Percentiles rank a stretch among this genome's conserved stretches.
These are phyloP conservation scores for Ceratina australensis DNA, from an alignment of 1,140 invertebrate genomes.

Conservation along the genomic window DNA sequence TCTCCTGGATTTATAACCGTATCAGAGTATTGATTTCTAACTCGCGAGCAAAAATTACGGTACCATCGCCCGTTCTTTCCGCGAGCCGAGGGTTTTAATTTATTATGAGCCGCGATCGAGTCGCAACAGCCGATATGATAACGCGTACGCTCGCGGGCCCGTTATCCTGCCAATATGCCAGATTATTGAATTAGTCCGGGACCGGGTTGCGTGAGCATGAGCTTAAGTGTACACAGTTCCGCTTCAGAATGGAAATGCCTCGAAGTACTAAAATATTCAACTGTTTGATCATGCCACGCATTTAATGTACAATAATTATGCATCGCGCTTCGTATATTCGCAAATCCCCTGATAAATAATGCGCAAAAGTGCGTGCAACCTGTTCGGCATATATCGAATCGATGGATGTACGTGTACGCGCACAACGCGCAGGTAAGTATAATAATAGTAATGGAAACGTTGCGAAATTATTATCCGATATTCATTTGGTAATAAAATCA, in stretches of 20 bases:
- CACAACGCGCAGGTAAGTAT: too few relatives aligned
- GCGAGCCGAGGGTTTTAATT: constrained; percentile 12
- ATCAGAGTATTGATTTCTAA: constrained; percentile 50
- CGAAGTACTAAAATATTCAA: background rate
- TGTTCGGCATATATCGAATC: too few relatives aligned
- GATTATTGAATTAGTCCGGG: constrained; percentile 5
- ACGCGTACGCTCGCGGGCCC: background rate
- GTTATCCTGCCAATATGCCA: background rate
- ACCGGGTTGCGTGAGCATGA: background rate
- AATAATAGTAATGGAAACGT: too few relatives aligned
- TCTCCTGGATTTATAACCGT: constrained; percentile 42
- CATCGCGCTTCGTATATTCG: too few relatives aligned
- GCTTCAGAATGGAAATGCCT: background rate
- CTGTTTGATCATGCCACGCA: background rate
- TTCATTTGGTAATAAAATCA: too few relatives aligned
- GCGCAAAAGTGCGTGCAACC: too few relatives aligned
- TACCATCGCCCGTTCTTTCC: constrained; percentile 2
- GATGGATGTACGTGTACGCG: too few relatives aligned
- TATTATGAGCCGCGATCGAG: constrained; percentile 21
- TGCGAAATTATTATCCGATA: too few relatives aligned
- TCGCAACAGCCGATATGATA: background rate
- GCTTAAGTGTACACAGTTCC: background rate
- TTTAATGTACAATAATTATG: too few relatives aligned
- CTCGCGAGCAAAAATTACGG: constrained; percentile 40
- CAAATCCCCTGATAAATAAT: too few relatives aligned